Base-by-base conservation (phyloP, 1,140 invertebrate genomes). In the Diuraphis noxia region DNA sequence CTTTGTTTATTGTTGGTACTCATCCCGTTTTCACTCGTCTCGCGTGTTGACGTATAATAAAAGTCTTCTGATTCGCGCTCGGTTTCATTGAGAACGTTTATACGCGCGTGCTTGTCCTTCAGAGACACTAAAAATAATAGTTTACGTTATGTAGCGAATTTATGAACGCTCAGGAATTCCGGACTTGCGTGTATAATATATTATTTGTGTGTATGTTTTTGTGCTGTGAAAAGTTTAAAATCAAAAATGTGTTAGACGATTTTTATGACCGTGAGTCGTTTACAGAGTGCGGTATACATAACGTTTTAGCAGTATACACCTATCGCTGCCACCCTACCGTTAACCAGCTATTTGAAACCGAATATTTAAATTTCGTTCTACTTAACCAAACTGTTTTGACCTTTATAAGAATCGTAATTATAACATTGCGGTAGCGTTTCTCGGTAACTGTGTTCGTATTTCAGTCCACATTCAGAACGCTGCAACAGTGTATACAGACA, bases 81-180 rank as follows among this genome's bases (percentile, higher is more conserved):
- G 34, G 36, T 52, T 87, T 87, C 49, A 30, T 56, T 25, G 41
- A 85, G 41, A 49, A 46, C 40, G 10, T n/a, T 34, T 46, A 21
- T n/a, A 72, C 56, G 43, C n/a, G 9, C 34, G 9, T 34, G 43
- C 7, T n/a, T 86, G 85, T 87, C 85, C 86, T 88, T 88, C 86
- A 40, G 36, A 87, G 36, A 63, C 49, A 63, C 86, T 88, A 88
- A 88, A 88, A 88, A 88, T 88, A 88, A 87, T 87, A 52, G 52
- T 63, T 88, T 88, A 88, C 86, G 34, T 88, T 63, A 41, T 23
- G 25, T 21, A 36, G n/a, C 3, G 36, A 63, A 88, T 63, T 88
- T 40, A 40, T 56, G 52, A 88, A 88, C 30, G n/a, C 40, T 88
- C 13, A 40, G 25, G 52, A 88, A 88, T 88, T 88, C 19, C 21